These are phyloP conservation scores for Coelopa pilipes DNA, from an alignment of 2,888 invertebrate genomes.

Conservation along the genomic window DNA sequence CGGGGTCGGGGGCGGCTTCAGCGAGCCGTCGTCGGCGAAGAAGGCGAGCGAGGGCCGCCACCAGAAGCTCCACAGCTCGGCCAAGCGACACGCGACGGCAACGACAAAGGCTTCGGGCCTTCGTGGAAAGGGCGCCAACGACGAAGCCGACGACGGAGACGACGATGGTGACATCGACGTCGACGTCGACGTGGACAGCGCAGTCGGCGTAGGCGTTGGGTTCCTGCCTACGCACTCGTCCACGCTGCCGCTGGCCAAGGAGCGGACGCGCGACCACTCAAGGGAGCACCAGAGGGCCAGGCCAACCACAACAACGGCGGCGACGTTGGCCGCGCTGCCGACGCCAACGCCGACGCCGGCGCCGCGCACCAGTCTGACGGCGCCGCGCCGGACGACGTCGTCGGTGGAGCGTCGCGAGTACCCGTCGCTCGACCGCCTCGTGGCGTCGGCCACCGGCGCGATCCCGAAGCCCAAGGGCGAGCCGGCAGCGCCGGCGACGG, in stretches of 20 bases:
- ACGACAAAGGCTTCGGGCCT: too few species aligned
- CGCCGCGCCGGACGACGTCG: conserved; percentile 38
- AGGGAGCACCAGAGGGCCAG: conserved; percentile 21
- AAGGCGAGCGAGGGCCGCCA: conserved; percentile 7
- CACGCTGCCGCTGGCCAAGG: conserved; percentile 60
- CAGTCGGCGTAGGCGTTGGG: conserved; percentile 19
- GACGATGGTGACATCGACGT: neutral
- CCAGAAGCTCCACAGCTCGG: conserved; percentile 10
- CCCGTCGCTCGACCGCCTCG: conserved; percentile 59
- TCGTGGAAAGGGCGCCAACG: too few species aligned
- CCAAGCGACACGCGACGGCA: conserved; percentile 15
- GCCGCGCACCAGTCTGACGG: conserved; percentile 53
- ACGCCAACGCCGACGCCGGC: conserved; percentile 62
- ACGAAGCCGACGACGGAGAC: too few species aligned
- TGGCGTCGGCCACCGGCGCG: conserved; percentile 61
- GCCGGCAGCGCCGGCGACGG: conserved; percentile 33
- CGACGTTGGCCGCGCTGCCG: conserved; percentile 44
- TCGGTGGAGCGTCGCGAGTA: conserved; percentile 51
- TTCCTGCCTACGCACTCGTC: conserved; percentile 46
- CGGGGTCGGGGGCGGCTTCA: conserved; percentile 33
- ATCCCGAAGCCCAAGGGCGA: conserved; percentile 62
- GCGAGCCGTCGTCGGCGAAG: neutral
- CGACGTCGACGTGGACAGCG: neutral
- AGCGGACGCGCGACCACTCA: conserved; percentile 48
- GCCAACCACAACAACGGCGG: neutral